phyloP scores from a whole-genome alignment of 1,140 invertebrate species.

The Stenopsyche tienmushanensis region DNA sequence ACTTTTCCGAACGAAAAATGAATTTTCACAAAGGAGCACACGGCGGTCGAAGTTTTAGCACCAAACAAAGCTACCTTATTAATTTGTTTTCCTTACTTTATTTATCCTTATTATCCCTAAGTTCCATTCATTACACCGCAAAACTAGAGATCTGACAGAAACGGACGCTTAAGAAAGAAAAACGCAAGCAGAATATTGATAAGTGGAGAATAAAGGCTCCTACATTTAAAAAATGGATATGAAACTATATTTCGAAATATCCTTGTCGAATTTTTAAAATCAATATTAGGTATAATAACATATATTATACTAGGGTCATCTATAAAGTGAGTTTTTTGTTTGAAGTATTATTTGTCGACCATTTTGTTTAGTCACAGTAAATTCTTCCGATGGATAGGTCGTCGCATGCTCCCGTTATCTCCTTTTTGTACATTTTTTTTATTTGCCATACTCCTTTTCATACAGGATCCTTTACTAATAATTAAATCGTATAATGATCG shows the following conservation, averaged over 20 bases:
- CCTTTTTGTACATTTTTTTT: too few relatives aligned
- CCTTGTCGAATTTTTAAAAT: too few relatives aligned
- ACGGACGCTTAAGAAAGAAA: not conserved
- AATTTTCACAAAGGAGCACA: not conserved
- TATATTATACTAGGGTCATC: not conserved
- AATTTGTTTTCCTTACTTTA: not conserved
- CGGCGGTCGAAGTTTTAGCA: not conserved
- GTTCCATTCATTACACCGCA: not conserved
- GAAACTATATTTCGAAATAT: too few relatives aligned
- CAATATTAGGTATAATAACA: slow-evolving; percentile 6
- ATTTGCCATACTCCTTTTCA: too few relatives aligned
- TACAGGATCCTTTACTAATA: too few relatives aligned
- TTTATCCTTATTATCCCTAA: not conserved
- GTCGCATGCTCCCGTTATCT: too few relatives aligned
- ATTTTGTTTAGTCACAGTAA: too few relatives aligned
- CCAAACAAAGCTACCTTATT: not conserved
- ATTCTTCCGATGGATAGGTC: too few relatives aligned
- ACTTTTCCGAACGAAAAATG: slow-evolving; percentile 12
- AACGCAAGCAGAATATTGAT: not conserved
- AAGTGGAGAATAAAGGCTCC: not conserved
- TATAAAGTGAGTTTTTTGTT: too few relatives aligned
- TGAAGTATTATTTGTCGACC: too few relatives aligned
- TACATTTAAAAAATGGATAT: not conserved
- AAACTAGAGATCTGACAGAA: not conserved
- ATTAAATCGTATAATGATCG: too few relatives aligned